Base-by-base conservation (phyloP, 2,797 vertebrate genomes). In the Lacerta agilis region DNA sequence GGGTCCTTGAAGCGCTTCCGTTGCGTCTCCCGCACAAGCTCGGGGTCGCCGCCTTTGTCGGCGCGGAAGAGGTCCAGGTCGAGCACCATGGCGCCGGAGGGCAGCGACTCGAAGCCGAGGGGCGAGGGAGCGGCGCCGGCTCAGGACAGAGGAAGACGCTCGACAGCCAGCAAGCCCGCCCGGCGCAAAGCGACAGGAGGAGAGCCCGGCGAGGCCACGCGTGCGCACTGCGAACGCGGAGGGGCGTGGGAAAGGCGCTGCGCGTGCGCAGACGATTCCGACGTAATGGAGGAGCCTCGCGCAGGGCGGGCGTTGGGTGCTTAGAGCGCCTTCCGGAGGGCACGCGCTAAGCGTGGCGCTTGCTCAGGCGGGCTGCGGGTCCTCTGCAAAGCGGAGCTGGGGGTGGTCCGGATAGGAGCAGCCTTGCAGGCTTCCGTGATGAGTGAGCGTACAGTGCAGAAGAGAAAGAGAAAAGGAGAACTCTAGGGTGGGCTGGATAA, bases 41-140 rank as follows among this genome's bases (percentile, higher is more conserved):
- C 98, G 3, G 98, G 98, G 77, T 99, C 98, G 0, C 99, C 99
- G 67, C 99, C 98, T 95, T 99, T 99, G 90, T 99, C 99, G 80
- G 97, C 97, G 55, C 98, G 98, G 95, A 99, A 99, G 80, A 98
- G 95, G 90, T 99, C 99, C 88, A 99, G 92, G 83, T 99, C 98
- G 83, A 99, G 97, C 95, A 99, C 99, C 98, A 99, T 99, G 67
- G 72, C 49, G 3, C 29, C 73, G 1, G 1, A 2, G 8, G 2
- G 13, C 55, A 6, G 20, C 8, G 23, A 20, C 23, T 29, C 25
- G 0, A 4, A n/a, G 8, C 2, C 8, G 18, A 49, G 33, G 9
- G 13, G 43, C 18, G n/a, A 27, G 1, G 85, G 1, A 6, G 45
- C 8, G 8, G 55, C 23, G 18, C 6, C 5, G 20, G 17, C 29